Conservation (phyloP, 2,888 invertebrate genomes). For the Slavum lentiscoides region DNA sequence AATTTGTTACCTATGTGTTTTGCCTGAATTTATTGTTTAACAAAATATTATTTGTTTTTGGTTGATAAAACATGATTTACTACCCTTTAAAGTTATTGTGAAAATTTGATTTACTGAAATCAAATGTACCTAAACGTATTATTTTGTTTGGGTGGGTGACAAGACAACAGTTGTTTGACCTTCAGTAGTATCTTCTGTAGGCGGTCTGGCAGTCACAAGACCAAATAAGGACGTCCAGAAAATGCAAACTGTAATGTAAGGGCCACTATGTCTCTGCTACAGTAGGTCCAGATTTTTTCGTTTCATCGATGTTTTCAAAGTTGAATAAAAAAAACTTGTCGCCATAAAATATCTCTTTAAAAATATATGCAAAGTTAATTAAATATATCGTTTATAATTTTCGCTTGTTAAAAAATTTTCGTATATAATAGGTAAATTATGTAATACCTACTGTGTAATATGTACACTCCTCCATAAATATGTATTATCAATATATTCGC, state of each 20-base stretch:
- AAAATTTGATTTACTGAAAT: conserved; percentile 26
- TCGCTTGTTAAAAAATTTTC: too few species aligned
- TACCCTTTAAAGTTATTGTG: conserved; percentile 28
- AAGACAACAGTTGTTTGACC: conserved; percentile 53
- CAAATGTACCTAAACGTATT: conserved; percentile 15
- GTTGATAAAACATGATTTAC: background rate
- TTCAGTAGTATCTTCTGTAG: conserved; percentile 49
- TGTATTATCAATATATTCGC: too few species aligned
- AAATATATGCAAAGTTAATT: too few species aligned
- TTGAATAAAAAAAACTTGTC: background rate
- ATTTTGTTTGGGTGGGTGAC: conserved; percentile 50
- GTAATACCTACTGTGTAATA: too few species aligned
- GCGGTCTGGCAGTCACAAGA: conserved; percentile 45
- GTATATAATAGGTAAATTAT: too few species aligned
- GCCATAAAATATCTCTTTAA: too few species aligned
- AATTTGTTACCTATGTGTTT: background rate
- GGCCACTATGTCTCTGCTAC: conserved; percentile 36
- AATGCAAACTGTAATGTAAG: conserved; percentile 46
- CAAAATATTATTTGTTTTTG: background rate
- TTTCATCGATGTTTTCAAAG: background rate
- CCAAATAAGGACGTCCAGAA: conserved; percentile 53
- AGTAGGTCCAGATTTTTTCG: conserved; percentile 28
- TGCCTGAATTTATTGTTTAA: background rate
- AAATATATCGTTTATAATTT: too few species aligned
- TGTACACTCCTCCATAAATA: too few species aligned